Percentiles rank a stretch among this genome's conserved stretches.
Conservation (phyloP, 2,113 vertebrate genomes). For the Cyanoderma ruficeps region DNA sequence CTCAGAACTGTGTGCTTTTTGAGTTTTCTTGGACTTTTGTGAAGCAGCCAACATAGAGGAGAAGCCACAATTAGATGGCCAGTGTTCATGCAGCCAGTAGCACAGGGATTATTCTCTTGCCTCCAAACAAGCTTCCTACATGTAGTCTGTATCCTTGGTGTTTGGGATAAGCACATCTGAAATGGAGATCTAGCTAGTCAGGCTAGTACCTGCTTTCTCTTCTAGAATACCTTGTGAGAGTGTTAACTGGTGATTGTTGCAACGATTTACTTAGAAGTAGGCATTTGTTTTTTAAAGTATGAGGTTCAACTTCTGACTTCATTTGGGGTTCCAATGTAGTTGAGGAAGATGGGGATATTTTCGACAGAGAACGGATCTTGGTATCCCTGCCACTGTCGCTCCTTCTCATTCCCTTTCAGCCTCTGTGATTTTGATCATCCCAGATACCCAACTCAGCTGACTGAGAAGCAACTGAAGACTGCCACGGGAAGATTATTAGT, state of each 20-base stretch:
- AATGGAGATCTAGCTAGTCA: neutral
- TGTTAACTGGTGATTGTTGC: neutral
- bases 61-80: neutral
- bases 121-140: neutral
- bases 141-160: neutral
- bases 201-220: neutral
- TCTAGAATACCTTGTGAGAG: neutral
- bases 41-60: neutral
- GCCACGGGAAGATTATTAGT: neutral
- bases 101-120: neutral
- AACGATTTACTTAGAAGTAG: neutral
- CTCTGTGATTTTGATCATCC: neutral
- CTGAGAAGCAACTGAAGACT: neutral
- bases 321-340: neutral
- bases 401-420: neutral
- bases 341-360: neutral
- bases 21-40: neutral
- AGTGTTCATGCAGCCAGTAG: neutral
- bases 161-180: neutral
- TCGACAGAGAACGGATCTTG: neutral
- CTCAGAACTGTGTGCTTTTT: neutral
- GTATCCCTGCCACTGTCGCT: neutral
- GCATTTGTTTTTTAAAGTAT: neutral
- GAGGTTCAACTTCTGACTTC: neutral
- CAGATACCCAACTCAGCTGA: neutral